Base-by-base conservation (phyloP, 2,797 vertebrate species). In the Schizothorax lantsangensis region DNA sequence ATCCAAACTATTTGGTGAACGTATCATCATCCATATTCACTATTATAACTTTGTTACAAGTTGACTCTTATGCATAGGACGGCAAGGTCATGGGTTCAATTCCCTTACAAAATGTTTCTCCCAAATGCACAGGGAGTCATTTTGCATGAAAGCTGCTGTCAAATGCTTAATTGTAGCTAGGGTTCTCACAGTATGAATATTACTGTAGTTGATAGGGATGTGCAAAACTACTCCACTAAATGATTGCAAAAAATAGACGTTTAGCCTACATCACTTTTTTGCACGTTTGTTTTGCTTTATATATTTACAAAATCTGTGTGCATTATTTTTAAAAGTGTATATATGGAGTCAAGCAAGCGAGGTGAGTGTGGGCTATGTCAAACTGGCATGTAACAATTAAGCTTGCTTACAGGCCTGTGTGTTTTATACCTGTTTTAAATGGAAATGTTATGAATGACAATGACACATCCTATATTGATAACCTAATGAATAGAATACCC, bases 11-110 rank as follows among this genome's bases (percentile, higher is more conserved):
- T 85, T 85, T 59, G 40, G n/a, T 38, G 26, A 79, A 69, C 26
- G 71, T 57, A 79, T 79, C 52, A 79, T 72, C 52, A 85, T 59
- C 68, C 77, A 79, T 85, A 59, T 73, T 79, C 66, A 36, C 52
- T 12, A 26, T 45, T 47, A 43, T 23, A 36, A 85, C 26, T 45
- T 73, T 23, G 38, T 45, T 59, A 79, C 77, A 78, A 68, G 71
- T 64, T 59, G 11, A 33, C 15, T 59, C 6, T 4, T 73, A 33
- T 72, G 52, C 14, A 26, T 43, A 57, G 45, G 23, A 54, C 19
- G 5, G 5, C 40, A 66, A 45, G 40, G 79, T 81, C 43, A 49
- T 14, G 9, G 40, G 78, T 30, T 64, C 38, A 30, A 0, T 45
- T 43, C 15, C 8, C 15, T 26, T 62, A 17, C 8, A 79, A 43